Conservation (phyloP, 2,113 vertebrate genomes). For the Promerops cafer region DNA sequence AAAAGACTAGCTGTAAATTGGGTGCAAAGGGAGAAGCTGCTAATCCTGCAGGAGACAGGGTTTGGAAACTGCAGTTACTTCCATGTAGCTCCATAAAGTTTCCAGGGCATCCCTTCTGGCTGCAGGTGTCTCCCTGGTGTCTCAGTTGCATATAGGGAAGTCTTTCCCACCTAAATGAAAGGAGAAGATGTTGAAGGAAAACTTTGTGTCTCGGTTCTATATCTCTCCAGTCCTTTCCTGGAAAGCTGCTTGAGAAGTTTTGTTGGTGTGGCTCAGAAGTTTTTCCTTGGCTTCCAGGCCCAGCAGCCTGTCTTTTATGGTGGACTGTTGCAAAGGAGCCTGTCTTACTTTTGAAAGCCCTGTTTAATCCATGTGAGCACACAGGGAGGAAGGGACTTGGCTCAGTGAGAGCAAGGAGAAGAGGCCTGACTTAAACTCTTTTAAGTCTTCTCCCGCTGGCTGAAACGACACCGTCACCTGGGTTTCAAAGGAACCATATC, state of each 20-base stretch:
- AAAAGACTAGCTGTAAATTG: background rate
- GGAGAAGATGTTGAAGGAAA: background rate
- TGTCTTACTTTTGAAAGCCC: background rate
- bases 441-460: background rate
- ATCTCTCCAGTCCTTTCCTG: background rate
- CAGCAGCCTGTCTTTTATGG: background rate
- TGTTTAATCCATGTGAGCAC: background rate
- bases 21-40: conserved; percentile 48
- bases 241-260: background rate
- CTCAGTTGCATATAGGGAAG: background rate
- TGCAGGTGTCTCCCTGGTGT: conserved; percentile 34
- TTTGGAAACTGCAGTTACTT: conserved; percentile 11
- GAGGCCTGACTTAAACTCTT: background rate
- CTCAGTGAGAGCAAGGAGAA: background rate
- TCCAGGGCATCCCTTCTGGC: conserved; percentile 1
- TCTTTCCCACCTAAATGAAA: background rate
- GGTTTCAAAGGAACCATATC: background rate
- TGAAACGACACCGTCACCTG: background rate
- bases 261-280: background rate
- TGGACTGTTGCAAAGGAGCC: background rate
- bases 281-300: background rate
- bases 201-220: background rate
- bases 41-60: conserved; percentile 17
- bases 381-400: background rate
- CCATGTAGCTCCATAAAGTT: background rate